These are phyloP conservation scores for Passer domesticus DNA, from an alignment of 2,113 vertebrate species.

Conservation along the genomic window DNA sequence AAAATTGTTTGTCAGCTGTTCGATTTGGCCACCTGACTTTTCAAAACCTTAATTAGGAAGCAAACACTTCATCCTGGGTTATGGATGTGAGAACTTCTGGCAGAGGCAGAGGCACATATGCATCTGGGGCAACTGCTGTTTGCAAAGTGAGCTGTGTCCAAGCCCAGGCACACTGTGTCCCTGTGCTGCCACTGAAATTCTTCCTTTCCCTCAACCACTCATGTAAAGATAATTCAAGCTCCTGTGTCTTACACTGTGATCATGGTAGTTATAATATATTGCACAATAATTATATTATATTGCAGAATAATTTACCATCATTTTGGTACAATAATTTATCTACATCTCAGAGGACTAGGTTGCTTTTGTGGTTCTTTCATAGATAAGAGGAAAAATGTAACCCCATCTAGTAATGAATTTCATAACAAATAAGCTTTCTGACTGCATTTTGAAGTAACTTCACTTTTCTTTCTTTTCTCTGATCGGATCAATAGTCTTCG, in stretches of 20 bases:
- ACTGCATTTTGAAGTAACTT: not conserved
- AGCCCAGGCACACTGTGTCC: not conserved
- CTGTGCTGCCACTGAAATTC: not conserved
- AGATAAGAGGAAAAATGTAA: not conserved
- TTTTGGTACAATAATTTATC: not conserved
- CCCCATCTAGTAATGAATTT: not conserved
- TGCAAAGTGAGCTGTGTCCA: not conserved
- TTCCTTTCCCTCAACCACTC: not conserved
- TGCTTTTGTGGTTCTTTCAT: not conserved
- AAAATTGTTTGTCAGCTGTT: not conserved
- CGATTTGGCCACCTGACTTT: not conserved
- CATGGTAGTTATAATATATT: not conserved
- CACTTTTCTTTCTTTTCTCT: not conserved
- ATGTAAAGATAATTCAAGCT: not conserved
- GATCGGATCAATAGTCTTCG: not conserved
- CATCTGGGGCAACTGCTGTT: not conserved
- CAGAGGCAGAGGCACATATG: not conserved
- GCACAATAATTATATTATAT: not conserved
- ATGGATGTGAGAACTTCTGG: not conserved
- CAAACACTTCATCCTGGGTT: not conserved
- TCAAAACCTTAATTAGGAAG: not conserved
- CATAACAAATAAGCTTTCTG: not conserved
- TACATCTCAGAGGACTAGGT: not conserved
- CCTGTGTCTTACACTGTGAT: accelerated
- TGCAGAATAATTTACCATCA: not conserved